phyloP scores from a whole-genome alignment of 1,140 invertebrate species.

The Coptotermes formosanus region DNA sequence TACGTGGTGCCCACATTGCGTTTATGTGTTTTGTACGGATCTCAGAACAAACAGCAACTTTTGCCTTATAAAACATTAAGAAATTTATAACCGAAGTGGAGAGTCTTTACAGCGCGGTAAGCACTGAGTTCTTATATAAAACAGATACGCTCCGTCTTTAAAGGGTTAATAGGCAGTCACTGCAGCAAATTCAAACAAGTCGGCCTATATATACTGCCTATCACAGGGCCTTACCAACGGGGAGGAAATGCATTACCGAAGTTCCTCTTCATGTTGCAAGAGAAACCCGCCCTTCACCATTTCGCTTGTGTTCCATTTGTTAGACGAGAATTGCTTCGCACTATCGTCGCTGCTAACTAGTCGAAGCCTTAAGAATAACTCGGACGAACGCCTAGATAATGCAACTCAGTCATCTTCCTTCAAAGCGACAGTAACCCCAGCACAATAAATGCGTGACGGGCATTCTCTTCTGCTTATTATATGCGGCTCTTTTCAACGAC shows the following conservation, averaged over 20 bases:
- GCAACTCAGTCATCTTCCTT: not conserved
- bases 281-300: not conserved
- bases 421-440: not conserved
- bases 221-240: not conserved
- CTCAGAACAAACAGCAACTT: no score
- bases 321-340: not conserved
- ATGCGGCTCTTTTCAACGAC: not conserved
- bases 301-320: not conserved
- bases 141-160: no score
- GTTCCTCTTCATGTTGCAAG: not conserved
- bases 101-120: no score
- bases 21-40: no score
- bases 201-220: no score
- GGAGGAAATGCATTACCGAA: not conserved
- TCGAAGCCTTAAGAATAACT: constrained; percentile 2
- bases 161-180: no score
- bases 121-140: no score
- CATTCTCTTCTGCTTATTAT: not conserved
- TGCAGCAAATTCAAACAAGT: no score
- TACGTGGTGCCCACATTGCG: no score
- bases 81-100: no score
- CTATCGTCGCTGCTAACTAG: not conserved
- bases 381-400: not conserved
- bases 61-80: no score
- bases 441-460: not conserved